Evolutionary conservation across 2,113 vertebrate genomes (phyloP).

Genomic region (Aptenodytes forsteri): DNA sequence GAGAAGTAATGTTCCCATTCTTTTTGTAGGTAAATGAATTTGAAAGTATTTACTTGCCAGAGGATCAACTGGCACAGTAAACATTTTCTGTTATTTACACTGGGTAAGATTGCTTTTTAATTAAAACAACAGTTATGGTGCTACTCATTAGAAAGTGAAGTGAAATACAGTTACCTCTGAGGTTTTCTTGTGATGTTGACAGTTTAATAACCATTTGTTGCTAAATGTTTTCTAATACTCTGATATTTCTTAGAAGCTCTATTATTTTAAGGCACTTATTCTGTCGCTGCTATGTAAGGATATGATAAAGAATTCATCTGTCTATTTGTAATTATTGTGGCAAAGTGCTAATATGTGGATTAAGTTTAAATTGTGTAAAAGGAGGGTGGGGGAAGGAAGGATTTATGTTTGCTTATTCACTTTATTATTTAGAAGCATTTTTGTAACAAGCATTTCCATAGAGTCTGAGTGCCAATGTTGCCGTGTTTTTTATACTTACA

Average conservation of each 20-base stretch:
- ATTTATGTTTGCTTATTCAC: not conserved
- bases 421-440: not conserved
- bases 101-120: slow-evolving; percentile 29
- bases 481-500: not conserved
- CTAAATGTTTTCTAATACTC: slow-evolving; percentile 26
- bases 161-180: not conserved
- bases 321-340: not conserved
- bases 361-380: not conserved
- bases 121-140: not conserved
- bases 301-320: not conserved
- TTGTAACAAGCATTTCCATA: not conserved
- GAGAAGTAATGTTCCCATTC: not conserved
- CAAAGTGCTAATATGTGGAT: not conserved
- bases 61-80: not conserved
- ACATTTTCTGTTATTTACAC: slow-evolving; percentile 1
- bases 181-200: slow-evolving; percentile 11
- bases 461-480: not conserved
- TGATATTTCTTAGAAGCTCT: slow-evolving; percentile 1
- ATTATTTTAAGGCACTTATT: not conserved
- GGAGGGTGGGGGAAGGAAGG: not conserved
- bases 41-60: slow-evolving; percentile 36
- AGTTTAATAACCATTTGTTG: slow-evolving; percentile 14
- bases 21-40: not conserved
- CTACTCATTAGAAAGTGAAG: slow-evolving; percentile 1
- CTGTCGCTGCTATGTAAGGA: not conserved